Evolutionary conservation across 2,888 invertebrate genomes (phyloP).

Genomic region (Ramazzottius varieornatus): DNA sequence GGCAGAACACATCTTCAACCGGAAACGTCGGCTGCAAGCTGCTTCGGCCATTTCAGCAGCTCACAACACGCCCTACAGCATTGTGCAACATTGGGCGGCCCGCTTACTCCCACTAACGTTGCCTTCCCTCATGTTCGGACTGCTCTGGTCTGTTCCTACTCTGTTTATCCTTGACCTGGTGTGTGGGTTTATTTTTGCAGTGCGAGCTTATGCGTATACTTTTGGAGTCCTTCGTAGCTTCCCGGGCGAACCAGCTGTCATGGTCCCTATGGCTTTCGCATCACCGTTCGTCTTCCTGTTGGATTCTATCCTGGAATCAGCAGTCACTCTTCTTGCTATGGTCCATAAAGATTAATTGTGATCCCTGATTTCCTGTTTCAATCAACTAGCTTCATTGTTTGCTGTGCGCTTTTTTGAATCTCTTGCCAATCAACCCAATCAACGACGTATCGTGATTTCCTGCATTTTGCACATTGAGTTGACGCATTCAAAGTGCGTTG

Average conservation of each 20-base stretch:
- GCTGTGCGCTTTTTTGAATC: too few species aligned
- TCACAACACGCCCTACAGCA: not conserved
- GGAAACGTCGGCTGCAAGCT: slow-evolving; percentile 9
- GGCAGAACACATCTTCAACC: slow-evolving; percentile 8
- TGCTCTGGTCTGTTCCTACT: not conserved
- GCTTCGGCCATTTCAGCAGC: not conserved
- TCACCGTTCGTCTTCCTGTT: not conserved
- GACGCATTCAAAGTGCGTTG: too few species aligned
- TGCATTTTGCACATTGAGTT: too few species aligned
- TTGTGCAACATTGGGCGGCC: not conserved
- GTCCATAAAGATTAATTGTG: not conserved
- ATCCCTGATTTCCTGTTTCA: too few species aligned
- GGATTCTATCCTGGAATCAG: not conserved
- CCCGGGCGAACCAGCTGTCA: not conserved
- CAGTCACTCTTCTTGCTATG: not conserved
- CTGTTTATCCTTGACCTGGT: not conserved
- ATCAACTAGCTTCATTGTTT: too few species aligned
- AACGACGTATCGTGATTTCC: too few species aligned
- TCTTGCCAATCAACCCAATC: too few species aligned
- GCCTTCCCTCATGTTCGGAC: not conserved
- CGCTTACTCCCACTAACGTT: not conserved
- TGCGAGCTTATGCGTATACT: not conserved
- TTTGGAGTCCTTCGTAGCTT: not conserved
- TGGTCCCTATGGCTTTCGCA: not conserved
- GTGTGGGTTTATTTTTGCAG: not conserved